Conservation (phyloP, 2,113 vertebrate genomes). For the Cynopterus brachyotis region DNA sequence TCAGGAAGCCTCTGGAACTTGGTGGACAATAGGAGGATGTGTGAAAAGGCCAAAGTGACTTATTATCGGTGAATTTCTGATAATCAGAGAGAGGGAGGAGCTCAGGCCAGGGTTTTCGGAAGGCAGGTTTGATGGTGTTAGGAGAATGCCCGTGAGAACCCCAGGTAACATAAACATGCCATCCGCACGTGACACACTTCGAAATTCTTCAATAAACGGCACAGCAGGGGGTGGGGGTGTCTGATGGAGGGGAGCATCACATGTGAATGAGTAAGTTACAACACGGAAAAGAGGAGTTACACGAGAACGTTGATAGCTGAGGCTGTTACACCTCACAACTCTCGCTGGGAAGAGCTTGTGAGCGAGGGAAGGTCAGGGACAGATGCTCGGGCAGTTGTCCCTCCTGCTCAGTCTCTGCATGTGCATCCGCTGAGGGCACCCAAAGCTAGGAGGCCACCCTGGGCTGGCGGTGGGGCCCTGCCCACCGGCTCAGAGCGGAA, state of each 20-base stretch:
- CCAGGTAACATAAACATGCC: neutral
- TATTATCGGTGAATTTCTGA: neutral
- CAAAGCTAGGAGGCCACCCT: neutral
- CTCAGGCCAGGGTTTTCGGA: neutral
- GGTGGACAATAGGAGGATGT: neutral
- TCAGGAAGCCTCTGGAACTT: neutral
- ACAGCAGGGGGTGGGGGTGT: too few species aligned
- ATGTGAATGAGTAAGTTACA: neutral
- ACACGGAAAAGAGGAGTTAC: neutral
- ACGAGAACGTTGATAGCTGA: neutral
- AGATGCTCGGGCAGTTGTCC: neutral
- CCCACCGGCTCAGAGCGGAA: neutral
- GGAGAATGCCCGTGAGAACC: neutral
- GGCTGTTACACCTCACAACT: too few species aligned
- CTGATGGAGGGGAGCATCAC: neutral
- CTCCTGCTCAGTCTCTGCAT: neutral
- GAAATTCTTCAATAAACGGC: too few species aligned
- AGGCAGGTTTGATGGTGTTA: neutral
- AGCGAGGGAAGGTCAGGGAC: neutral
- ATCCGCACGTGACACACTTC: too few species aligned
- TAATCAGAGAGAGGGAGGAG: neutral
- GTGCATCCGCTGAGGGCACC: neutral
- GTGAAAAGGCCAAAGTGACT: neutral
- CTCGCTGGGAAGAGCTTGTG: neutral
- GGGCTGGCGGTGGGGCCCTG: neutral